Base-by-base conservation (phyloP, 2,113 vertebrate genomes). In the Hydrochoerus hydrochaeris region DNA sequence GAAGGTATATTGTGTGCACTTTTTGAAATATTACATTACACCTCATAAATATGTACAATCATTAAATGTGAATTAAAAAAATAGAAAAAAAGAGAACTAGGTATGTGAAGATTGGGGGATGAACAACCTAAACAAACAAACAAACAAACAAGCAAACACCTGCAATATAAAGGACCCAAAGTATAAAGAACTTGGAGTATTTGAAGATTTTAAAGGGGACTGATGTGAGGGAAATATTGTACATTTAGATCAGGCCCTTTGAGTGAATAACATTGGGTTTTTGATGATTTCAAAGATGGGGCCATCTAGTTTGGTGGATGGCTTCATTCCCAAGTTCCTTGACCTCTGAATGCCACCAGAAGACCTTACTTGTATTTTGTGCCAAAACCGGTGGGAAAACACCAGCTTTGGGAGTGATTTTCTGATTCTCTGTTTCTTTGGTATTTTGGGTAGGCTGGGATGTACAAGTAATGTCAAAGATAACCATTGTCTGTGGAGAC, bases 401-500 rank as follows among this genome's bases (percentile, higher is more conserved):
- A n/a, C 52, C 62, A 83, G 32, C 17, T 46, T 81, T 95, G 92
- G 57, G 60, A 38, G 65, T 86, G 1, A 82, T 20, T 78, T 87
- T 58, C 22, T 93, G 26, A 82, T 20, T 78, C 85, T 58, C 22
- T 93, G 26, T 26, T 91, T 52, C 35, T 83, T 95, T 57, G 71
- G 54, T 46, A 83, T 46, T 62, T 44, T 85, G 94, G 58, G 54
- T 60, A 81, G 93, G 96, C 49, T 75, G 96, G 92, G 35, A 28
- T 14, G 17, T 85, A 54, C 90, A 97, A 94, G 54, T 41, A 8
- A 83, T 91, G 88, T 96, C 84, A 97, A 97, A 95, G 90, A 46
- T 7, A 12, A 49, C 69, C 75, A 77, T 92, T 88, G 20, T 41
- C 86, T 22, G 5, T 85, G 94, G 60, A 54, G 1, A 26, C 8